Base-by-base conservation (phyloP, 2,113 vertebrate species). In the Rhegmatorhina hoffmannsi region DNA sequence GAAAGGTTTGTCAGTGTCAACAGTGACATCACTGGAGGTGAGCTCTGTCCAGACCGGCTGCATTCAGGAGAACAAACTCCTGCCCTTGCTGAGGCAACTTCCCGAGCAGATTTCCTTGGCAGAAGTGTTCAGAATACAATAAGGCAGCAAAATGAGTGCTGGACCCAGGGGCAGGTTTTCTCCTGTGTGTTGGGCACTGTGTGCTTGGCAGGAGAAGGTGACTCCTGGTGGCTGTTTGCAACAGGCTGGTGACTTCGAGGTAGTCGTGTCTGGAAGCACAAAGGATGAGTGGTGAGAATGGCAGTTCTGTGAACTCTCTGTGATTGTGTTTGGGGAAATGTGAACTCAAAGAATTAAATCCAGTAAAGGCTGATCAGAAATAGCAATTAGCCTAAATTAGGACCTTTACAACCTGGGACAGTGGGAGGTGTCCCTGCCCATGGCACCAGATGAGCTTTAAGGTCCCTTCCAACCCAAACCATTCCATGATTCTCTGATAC, bases 401-500 rank as follows among this genome's bases (percentile, higher is more conserved):
- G 43, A 25, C 26, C 16, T 70, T 44, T n/a, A 26, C 2, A 63
- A 6, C 0, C 18, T 62, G 47, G 66, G 23, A 0, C 3, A 29
- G 15, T 55, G 56, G 55, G 13, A n/a, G 10, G 18, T 70, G 46
- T 62, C 56, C n/a, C 19, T 63, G 75, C 24, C n/a, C 40, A 5
- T 55, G 40, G 49, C 58, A 43, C 3, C 0, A 2, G 10, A 10
- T 56, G 17, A 23, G 9, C 26, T 66, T 81, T 66, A 36, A 33
- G 14, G 3, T 50, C 7, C 17, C 36, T 50, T 88, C 31, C 43
- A 80, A 33, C 44, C 11, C 31, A 59, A 59, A 5, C 5, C 44
- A 59, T 52, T 59, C 36, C 33, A 6, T 59, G 11, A 60, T 60
- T 60, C 34, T 25, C 6, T 60, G 34, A 28, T 44, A 33, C 9